Conservation (phyloP, 2,888 invertebrate genomes). For the Quadroppia sp. region DNA sequence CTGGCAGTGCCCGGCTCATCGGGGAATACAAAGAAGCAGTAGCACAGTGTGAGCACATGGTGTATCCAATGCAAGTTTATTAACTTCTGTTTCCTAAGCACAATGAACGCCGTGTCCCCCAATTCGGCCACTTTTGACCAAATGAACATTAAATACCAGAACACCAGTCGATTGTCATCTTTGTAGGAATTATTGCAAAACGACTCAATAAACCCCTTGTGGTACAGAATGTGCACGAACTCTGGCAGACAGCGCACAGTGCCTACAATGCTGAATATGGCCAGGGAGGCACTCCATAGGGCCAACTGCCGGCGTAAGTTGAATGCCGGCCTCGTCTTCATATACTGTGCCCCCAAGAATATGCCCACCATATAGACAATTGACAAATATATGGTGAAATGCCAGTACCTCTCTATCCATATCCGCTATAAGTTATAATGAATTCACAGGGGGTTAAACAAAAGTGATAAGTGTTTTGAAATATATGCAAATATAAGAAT, state of each 20-base stretch:
- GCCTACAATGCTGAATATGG: slow-evolving; percentile 90
- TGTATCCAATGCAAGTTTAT: slow-evolving; percentile 97
- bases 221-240: slow-evolving; percentile 76
- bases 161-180: slow-evolving; percentile 85
- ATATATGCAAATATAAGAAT: no score
- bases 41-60: slow-evolving; percentile 87
- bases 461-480: not conserved
- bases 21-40: slow-evolving; percentile 79
- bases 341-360: slow-evolving; percentile 58
- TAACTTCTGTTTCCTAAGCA: slow-evolving; percentile 80
- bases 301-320: slow-evolving; percentile 79
- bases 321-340: slow-evolving; percentile 85
- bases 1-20: slow-evolving; percentile 57
- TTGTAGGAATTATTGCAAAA: slow-evolving; percentile 91
- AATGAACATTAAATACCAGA: slow-evolving; percentile 97
- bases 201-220: slow-evolving; percentile 89
- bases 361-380: slow-evolving; percentile 22
- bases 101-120: slow-evolving; percentile 88
- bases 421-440: slow-evolving; percentile 2
- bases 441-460: not conserved
- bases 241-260: slow-evolving; percentile 79
- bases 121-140: slow-evolving; percentile 92
- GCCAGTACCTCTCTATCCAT: slow-evolving; percentile 8
- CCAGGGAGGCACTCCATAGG: slow-evolving; percentile 86
- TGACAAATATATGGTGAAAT: slow-evolving; percentile 16